These are phyloP conservation scores for Neotoxoptera formosana DNA, from an alignment of 1,140 invertebrate species.

Conservation along the genomic window DNA sequence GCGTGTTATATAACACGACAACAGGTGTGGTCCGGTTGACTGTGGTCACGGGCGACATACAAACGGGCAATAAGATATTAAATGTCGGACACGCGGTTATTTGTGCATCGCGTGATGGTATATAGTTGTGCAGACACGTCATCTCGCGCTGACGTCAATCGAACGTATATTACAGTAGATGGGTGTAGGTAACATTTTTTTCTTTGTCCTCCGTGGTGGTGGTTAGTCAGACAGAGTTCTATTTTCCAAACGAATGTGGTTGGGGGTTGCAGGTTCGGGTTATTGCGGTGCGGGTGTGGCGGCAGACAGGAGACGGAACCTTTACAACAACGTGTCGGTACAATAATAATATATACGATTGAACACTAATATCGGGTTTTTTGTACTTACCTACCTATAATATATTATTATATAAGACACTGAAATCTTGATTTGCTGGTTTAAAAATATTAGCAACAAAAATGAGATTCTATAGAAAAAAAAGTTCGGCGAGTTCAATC, in stretches of 20 bases:
- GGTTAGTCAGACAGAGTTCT: background rate
- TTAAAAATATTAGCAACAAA: background rate
- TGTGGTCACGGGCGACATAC: constrained; percentile 34
- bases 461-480: background rate
- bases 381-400: no score
- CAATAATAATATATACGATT: background rate
- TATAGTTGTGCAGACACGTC: background rate
- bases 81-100: constrained; percentile 36
- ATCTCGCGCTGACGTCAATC: background rate
- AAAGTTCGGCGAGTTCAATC: no score
- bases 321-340: background rate
- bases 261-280: background rate
- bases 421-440: background rate
- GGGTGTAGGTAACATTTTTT: background rate
- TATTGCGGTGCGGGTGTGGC: background rate
- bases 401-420: no score
- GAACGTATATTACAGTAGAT: no score
- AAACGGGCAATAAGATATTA: constrained; percentile 43
- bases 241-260: background rate
- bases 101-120: background rate
- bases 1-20: background rate
- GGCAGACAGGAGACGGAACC: background rate
- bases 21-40: constrained; percentile 38
- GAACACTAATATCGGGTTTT: no score
- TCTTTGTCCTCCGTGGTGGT: background rate